phyloP scores from a whole-genome alignment of 2,113 vertebrate genomes.

The Ophiodon elongatus region DNA sequence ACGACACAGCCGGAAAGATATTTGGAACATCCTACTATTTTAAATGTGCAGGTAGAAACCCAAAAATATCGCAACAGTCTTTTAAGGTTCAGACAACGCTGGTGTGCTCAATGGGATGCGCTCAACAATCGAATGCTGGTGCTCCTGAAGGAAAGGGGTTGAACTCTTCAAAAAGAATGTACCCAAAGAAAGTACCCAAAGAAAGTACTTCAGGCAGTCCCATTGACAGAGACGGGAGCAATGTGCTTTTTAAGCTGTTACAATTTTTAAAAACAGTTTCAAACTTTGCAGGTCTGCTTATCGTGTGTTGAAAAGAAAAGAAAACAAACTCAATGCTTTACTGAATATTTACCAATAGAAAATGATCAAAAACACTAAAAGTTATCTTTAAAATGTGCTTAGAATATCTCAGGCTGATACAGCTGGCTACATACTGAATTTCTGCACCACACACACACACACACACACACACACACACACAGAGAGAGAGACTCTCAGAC shows the following conservation, averaged over 20 bases:
- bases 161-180: not conserved
- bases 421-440: not conserved
- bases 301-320: not conserved
- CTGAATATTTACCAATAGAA: not conserved
- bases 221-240: not conserved
- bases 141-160: not conserved
- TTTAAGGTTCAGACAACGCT: not conserved
- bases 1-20: not conserved
- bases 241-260: not conserved
- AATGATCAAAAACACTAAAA: not conserved
- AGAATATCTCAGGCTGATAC: not conserved
- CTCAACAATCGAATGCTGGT: not conserved
- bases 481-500: conserved; percentile 21
- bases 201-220: not conserved
- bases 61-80: not conserved
- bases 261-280: not conserved
- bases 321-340: not conserved
- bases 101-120: not conserved
- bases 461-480: not conserved
- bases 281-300: too few relatives aligned
- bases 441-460: conserved; percentile 8
- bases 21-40: not conserved
- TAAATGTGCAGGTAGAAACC: not conserved
- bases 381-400: not conserved
- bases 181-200: too few relatives aligned